Conservation (phyloP, 2,888 invertebrate species). For the Dascillus cervinus region DNA sequence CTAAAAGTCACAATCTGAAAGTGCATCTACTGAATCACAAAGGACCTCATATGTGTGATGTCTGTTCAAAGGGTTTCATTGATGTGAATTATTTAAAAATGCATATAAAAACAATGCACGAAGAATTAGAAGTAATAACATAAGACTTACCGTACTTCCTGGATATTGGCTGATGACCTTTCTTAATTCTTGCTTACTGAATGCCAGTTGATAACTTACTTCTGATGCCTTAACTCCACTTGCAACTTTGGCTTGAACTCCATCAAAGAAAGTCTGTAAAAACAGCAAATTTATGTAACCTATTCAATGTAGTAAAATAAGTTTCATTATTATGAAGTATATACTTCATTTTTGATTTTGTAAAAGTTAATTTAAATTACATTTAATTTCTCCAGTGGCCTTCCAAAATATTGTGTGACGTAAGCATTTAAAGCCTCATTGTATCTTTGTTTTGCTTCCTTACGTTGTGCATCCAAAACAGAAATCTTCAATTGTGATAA, state of each 20-base stretch:
- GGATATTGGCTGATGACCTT: constrained; percentile 94
- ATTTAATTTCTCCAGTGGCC: constrained; percentile 85
- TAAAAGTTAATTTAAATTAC: constrained; percentile 44
- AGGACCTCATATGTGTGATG: constrained; percentile 24
- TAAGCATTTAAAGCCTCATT: constrained; percentile 84
- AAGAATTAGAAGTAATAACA: too few relatives aligned
- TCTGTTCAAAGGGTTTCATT: constrained; percentile 23
- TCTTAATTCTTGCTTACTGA: constrained; percentile 91
- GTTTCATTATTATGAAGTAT: too few relatives aligned
- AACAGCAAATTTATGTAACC: constrained; percentile 4
- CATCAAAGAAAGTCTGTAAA: constrained; percentile 72
- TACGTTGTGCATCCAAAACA: constrained; percentile 78
- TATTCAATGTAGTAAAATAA: too few relatives aligned
- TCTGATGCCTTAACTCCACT: constrained; percentile 94
- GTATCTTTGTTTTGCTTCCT: constrained; percentile 86
- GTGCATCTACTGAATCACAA: constrained; percentile 47
- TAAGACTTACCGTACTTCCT: constrained; percentile 47
- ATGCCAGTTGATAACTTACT: constrained; percentile 95
- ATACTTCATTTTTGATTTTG: too few relatives aligned
- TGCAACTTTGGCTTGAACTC: constrained; percentile 87
- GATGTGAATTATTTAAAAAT: constrained; percentile 22
- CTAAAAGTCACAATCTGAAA: constrained; percentile 35
- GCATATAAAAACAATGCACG: constrained; percentile 24
- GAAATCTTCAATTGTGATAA: constrained; percentile 84
- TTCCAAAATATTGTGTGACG: constrained; percentile 90